These are phyloP conservation scores for Brachypalpus laphriformis DNA, from an alignment of 2,888 invertebrate species.

Conservation along the genomic window DNA sequence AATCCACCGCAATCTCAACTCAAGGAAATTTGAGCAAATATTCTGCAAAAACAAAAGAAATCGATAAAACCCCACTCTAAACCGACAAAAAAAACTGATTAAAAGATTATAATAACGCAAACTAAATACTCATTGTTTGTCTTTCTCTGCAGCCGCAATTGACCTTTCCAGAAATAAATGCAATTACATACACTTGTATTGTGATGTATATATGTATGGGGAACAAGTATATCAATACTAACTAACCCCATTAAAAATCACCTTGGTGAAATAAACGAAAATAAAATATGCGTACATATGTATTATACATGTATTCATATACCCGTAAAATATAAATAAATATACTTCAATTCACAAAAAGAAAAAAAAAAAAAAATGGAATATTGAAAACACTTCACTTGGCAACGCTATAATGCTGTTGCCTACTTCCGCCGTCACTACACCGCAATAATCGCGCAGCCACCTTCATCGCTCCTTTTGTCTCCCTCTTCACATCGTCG, in stretches of 20 bases:
- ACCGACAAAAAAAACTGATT: background rate
- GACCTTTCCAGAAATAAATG: conserved; percentile 54
- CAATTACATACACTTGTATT: conserved; percentile 17
- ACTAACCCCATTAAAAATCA: conserved; percentile 35
- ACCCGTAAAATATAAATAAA: conserved; percentile 46
- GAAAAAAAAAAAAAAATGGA: background rate
- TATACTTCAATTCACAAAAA: conserved; percentile 32
- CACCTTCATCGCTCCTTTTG: conserved; percentile 52
- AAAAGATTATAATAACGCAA: conserved; percentile 1
- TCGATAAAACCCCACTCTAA: background rate
- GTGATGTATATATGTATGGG: background rate
- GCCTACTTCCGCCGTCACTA: conserved; percentile 40
- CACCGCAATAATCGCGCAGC: conserved; percentile 51
- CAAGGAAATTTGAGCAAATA: background rate
- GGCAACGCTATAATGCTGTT: conserved; percentile 58
- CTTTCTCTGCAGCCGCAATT: conserved; percentile 6
- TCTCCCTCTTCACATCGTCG: conserved; percentile 20
- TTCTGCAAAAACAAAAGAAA: background rate
- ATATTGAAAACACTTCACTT: conserved; percentile 53
- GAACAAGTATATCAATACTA: conserved; percentile 24
- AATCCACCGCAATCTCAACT: background rate
- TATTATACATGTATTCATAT: background rate
- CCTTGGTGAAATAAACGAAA: conserved; percentile 44
- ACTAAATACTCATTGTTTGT: conserved; percentile 8
- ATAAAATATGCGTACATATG: background rate